These are phyloP conservation scores for Acanthornis magna DNA, from an alignment of 2,797 vertebrate genomes.

Conservation along the genomic window DNA sequence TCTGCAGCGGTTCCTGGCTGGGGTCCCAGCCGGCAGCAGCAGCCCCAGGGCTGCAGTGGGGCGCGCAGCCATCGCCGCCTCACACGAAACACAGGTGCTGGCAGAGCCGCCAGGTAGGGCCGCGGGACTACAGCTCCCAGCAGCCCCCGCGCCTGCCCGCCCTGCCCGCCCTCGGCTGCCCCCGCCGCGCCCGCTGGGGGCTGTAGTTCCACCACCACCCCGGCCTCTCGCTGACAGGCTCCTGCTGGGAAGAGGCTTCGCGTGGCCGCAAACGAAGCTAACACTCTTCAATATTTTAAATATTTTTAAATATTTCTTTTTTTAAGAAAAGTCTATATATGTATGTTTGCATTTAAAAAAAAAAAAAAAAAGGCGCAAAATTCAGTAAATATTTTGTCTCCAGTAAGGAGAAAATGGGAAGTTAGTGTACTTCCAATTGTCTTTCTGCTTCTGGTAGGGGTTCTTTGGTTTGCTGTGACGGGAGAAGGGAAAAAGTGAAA, in stretches of 20 bases:
- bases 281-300: background rate
- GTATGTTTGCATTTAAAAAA: background rate
- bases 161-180: fast-evolving
- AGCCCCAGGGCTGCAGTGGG: background rate
- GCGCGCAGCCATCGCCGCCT: background rate
- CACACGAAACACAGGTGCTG: background rate
- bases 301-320: background rate
- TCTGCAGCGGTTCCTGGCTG: background rate
- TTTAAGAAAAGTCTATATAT: fast-evolving
- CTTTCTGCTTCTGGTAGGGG: background rate
- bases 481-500: background rate
- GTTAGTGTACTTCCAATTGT: background rate
- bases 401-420: background rate
- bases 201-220: background rate
- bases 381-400: background rate
- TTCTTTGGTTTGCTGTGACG: background rate
- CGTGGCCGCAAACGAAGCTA: background rate
- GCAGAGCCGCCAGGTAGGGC: background rate
- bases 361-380: background rate
- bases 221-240: background rate
- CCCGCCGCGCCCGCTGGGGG: background rate
- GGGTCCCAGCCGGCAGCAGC: background rate
- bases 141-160: fast-evolving
- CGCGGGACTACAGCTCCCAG: constrained; percentile 29
- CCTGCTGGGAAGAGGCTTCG: background rate